phyloP scores from a whole-genome alignment of 2,888 invertebrate species.

The Heteromurus nitidus region DNA sequence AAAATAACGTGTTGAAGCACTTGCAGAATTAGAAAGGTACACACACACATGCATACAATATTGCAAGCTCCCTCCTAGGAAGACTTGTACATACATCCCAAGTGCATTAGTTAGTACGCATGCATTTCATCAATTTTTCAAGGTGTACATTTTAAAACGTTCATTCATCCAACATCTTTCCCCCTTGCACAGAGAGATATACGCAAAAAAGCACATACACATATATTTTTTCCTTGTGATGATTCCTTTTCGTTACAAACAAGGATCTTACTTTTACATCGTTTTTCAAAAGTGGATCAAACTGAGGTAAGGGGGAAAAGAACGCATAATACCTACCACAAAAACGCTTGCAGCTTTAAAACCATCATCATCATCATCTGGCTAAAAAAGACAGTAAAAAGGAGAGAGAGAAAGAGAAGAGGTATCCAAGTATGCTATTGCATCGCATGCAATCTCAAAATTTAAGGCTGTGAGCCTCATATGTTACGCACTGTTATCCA shows the following conservation, averaged over 20 bases:
- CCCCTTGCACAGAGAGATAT: neutral
- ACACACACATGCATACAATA: no score
- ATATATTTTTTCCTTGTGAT: neutral
- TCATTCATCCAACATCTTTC: constrained; percentile 1
- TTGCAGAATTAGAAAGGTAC: no score
- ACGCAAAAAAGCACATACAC: neutral
- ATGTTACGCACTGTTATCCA: neutral
- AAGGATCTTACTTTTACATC: constrained; percentile 20
- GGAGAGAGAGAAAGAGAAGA: constrained; percentile 8
- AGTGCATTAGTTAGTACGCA: no score
- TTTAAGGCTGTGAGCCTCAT: neutral
- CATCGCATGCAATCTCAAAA: neutral
- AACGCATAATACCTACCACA: neutral
- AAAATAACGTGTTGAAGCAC: no score
- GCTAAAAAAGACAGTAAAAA: no score
- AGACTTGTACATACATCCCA: no score
- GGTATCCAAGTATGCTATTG: neutral
- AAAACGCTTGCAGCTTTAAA: no score
- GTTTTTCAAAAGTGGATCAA: constrained; percentile 42
- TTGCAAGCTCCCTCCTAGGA: no score
- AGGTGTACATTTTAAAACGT: no score
- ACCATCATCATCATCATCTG: no score
- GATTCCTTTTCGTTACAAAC: constrained; percentile 23
- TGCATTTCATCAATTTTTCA: no score
- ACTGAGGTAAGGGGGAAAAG: constrained; percentile 11